Conservation (phyloP, 2,888 invertebrate species). For the Eurytoma adleriae region DNA sequence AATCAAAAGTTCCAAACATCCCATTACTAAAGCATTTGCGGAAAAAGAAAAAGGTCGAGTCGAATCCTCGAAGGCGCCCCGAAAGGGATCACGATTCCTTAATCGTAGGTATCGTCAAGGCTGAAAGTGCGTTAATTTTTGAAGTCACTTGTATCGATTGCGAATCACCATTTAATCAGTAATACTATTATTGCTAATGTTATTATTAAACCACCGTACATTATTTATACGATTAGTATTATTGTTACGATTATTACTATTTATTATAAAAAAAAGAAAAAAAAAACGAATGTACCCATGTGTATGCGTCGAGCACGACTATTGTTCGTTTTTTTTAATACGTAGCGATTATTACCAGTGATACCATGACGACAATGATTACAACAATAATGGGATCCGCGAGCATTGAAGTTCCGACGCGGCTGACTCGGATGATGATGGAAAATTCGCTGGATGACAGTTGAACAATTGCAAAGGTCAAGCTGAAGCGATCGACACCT, state of each 20-base stretch:
- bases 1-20: constrained; percentile 1
- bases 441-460: constrained; percentile 18
- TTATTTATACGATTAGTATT: constrained; percentile 48
- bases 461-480: background rate
- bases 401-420: constrained; percentile 24
- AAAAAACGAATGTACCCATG: background rate
- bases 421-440: constrained; percentile 38
- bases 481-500: constrained; percentile 27
- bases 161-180: constrained; percentile 39
- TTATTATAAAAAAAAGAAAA: constrained; percentile 42
- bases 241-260: constrained; percentile 46
- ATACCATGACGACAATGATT: constrained; percentile 21
- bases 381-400: constrained; percentile 26
- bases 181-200: constrained; percentile 41
- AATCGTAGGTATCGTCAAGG: constrained; percentile 62
- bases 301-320: constrained; percentile 4
- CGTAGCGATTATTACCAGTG: constrained; percentile 31
- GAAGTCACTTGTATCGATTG: constrained; percentile 51
- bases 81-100: constrained; percentile 15
- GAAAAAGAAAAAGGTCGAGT: background rate
- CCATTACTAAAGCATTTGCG: background rate
- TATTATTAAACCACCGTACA: constrained; percentile 32
- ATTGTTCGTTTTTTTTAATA: constrained; percentile 28
- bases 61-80: constrained; percentile 20
- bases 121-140: constrained; percentile 61